Percentiles rank a stretch among this genome's conserved stretches.
phyloP scores from a whole-genome alignment of 2,888 invertebrate genomes.

The Adelphocoris suturalis region DNA sequence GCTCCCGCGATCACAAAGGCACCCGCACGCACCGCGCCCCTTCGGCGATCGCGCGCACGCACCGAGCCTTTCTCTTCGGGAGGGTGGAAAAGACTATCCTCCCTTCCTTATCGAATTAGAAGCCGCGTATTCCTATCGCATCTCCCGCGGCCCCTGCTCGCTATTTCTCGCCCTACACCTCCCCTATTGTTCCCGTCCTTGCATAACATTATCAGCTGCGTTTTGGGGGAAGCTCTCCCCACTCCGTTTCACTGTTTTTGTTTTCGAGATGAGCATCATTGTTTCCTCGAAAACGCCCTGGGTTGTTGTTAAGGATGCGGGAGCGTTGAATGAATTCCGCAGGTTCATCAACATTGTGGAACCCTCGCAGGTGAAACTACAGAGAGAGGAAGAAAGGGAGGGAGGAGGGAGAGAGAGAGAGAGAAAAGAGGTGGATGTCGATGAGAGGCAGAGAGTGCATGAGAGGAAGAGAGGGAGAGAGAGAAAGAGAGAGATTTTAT shows the following conservation, averaged over 20 bases:
- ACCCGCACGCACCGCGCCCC: neutral
- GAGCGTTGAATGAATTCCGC: slow-evolving; percentile 1
- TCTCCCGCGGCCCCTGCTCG: neutral
- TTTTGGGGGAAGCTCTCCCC: neutral
- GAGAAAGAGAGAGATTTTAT: no score
- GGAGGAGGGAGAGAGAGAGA: no score
- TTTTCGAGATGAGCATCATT: slow-evolving; percentile 25
- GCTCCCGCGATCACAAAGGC: neutral
- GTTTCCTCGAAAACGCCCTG: slow-evolving; percentile 8
- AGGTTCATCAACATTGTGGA: neutral
- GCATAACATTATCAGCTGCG: slow-evolving; percentile 45
- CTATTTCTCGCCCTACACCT: neutral
- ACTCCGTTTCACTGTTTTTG: neutral
- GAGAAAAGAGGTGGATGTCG: no score
- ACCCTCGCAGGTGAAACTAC: no score
- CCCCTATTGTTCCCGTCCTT: slow-evolving; percentile 31
- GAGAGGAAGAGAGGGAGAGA: no score
- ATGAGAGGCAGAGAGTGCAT: no score
- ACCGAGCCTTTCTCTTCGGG: slow-evolving; percentile 33
- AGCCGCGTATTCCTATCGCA: slow-evolving; percentile 28
- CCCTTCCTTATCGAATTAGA: slow-evolving; percentile 41
- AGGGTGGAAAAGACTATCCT: slow-evolving; percentile 32
- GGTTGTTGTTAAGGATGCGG: slow-evolving; percentile 22
- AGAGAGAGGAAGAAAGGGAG: no score
- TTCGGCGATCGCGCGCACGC: neutral